A percentile compares a stretch with the other conserved stretches of the same genome.
These are phyloP conservation scores for Aythya fuligula DNA, from an alignment of 2,797 vertebrate genomes.

Conservation along the genomic window DNA sequence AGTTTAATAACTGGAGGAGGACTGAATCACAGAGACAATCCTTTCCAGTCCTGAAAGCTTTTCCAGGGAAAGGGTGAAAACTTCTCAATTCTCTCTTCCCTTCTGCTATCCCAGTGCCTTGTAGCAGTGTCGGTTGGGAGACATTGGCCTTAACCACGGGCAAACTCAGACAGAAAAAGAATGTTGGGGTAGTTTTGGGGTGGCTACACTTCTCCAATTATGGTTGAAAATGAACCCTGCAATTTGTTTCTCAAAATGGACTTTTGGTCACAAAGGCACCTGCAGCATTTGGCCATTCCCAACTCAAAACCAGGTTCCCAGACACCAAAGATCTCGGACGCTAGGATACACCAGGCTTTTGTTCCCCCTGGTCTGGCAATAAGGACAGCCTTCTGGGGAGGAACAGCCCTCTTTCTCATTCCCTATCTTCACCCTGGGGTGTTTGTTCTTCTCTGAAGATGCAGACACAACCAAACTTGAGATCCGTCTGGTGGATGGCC, in stretches of 20 bases:
- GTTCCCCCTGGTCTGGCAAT: neutral
- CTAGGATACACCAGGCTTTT: neutral
- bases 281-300: neutral
- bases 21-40: neutral
- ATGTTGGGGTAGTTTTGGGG: neutral
- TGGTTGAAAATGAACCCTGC: neutral
- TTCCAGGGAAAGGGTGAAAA: neutral
- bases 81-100: neutral
- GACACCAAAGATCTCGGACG: neutral
- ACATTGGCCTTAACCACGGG: neutral
- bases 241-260: neutral
- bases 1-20: neutral
- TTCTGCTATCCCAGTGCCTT: neutral
- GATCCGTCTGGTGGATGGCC: slow-evolving; percentile 28
- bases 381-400: neutral
- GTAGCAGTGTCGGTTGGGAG: neutral
- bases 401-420: neutral
- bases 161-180: neutral
- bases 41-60: neutral
- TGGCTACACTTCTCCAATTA: neutral
- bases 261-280: neutral
- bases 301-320: neutral
- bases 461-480: neutral
- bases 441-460: neutral
- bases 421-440: neutral